These are phyloP conservation scores for Paramuricea clavata DNA, from an alignment of 92 coral and sea anemone species.

Conservation along the genomic window DNA sequence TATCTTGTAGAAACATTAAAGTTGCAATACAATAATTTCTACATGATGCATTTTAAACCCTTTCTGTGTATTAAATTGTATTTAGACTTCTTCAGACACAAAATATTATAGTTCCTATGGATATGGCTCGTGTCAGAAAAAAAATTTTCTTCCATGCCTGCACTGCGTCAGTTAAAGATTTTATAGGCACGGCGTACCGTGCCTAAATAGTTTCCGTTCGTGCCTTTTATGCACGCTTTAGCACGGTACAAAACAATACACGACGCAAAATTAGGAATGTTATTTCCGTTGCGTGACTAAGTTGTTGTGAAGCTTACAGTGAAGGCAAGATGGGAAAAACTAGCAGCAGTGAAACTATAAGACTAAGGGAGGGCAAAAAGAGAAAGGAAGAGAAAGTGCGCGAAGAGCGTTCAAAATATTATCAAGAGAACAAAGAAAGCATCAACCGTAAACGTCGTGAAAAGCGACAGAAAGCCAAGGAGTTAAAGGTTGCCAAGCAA, in stretches of 20 bases:
- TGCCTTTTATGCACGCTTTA: background rate
- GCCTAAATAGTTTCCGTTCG: background rate
- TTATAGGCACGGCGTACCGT: background rate
- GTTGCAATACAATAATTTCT: no score
- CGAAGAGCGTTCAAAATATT: constrained; percentile 3
- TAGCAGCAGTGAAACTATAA: background rate
- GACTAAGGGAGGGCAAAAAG: background rate
- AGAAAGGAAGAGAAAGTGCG: background rate
- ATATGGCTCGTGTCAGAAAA: background rate
- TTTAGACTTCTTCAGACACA: no score
- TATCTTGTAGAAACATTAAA: no score
- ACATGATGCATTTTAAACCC: no score
- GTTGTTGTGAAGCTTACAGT: background rate
- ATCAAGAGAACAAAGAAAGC: constrained; percentile 16
- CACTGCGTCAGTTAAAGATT: background rate
- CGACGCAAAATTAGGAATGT: background rate
- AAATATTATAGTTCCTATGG: no score
- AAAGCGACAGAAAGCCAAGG: constrained; percentile 1
- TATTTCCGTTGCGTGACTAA: background rate
- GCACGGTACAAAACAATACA: background rate
- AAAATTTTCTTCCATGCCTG: background rate
- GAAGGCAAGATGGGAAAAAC: background rate
- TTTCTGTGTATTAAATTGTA: no score
- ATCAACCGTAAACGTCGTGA: constrained; percentile 23
- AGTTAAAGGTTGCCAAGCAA: background rate